Evolutionary conservation across 1,140 invertebrate species (phyloP).

Genomic region (Platorchestia sp.): DNA sequence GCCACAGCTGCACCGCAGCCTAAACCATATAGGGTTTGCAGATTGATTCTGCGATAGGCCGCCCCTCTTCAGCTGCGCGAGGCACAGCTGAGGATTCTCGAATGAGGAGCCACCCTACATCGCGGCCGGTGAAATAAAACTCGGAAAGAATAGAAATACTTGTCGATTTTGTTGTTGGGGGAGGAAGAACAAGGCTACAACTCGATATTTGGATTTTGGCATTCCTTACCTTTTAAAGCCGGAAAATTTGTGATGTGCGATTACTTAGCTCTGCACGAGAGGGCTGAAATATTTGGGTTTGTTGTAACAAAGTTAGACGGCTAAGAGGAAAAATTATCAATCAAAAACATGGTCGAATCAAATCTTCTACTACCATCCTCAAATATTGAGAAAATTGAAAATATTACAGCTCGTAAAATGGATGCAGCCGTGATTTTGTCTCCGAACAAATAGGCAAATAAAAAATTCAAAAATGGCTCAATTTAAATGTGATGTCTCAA

Average conservation of each 20-base stretch:
- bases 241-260: neutral
- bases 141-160: neutral
- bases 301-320: neutral
- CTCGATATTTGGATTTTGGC: neutral
- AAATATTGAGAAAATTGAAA: neutral
- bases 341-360: neutral
- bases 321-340: neutral
- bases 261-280: neutral
- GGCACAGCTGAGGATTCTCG: neutral
- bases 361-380: neutral
- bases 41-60: constrained; percentile 46
- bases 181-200: neutral
- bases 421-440: neutral
- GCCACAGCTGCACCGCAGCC: neutral
- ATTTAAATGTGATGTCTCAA: no score
- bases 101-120: neutral
- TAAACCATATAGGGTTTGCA: constrained; percentile 49
- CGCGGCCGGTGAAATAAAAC: neutral
- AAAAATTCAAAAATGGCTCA: no score
- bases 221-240: neutral
- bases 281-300: neutral
- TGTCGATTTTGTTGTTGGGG: neutral
- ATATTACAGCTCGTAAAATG: neutral
- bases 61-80: neutral
- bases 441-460: neutral